Conservation (phyloP, 2,113 vertebrate species). For the Corythaixoides concolor region DNA sequence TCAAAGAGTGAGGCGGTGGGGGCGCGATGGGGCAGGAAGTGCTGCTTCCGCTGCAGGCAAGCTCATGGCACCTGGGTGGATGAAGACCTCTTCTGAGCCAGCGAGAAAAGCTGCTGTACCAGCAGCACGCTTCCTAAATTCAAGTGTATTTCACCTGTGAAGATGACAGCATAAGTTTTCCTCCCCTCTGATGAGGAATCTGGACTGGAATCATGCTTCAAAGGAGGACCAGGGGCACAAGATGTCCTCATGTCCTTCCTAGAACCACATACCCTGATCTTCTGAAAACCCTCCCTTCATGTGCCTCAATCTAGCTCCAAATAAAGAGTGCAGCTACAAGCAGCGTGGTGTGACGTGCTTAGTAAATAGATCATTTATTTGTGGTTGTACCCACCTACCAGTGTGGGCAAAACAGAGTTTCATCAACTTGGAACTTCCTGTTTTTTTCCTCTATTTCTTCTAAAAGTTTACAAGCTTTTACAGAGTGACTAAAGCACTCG, state of each 20-base stretch:
- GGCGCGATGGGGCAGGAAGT: rapidly evolving
- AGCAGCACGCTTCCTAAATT: neutral
- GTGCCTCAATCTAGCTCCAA: neutral
- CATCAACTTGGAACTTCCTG: neutral
- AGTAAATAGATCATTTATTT: neutral
- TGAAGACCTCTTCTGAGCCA: neutral
- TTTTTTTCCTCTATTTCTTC: neutral
- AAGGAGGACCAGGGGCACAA: neutral
- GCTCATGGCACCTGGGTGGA: neutral
- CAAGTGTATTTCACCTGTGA: neutral
- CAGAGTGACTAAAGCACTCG: neutral
- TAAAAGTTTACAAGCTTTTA: neutral
- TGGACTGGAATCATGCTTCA: rapidly evolving
- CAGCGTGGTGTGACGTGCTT: rapidly evolving
- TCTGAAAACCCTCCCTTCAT: neutral
- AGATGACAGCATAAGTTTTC: rapidly evolving
- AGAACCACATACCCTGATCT: neutral
- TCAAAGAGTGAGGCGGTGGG: rapidly evolving
- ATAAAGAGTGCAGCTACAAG: neutral
- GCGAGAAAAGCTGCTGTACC: neutral
- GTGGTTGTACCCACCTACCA: neutral
- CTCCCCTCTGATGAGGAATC: neutral
- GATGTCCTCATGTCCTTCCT: neutral
- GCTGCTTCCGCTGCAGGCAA: neutral
- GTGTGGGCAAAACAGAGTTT: neutral